Evolutionary conservation across 2,888 invertebrate genomes (phyloP), one percentile per base, ranked within the genome.

Genomic region (Tenthredo distinguenda): DNA sequence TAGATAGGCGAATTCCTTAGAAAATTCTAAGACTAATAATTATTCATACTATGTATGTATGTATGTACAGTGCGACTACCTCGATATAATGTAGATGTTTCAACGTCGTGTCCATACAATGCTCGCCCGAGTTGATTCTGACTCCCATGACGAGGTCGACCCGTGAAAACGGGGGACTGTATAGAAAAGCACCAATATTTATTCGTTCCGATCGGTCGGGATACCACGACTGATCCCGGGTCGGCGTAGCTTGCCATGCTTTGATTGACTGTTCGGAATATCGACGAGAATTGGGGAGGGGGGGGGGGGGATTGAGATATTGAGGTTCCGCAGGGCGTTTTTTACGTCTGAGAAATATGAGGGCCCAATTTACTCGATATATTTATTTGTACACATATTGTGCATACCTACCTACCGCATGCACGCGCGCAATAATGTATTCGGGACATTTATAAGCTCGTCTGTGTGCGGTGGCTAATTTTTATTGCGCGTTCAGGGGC

Each of bases 221-320:
- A 18, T 40, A 4, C 40, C 9, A 31, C 65, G 10, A 65, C 65
- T 31, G 65, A 65, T 65, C 12, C 31, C 9, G 65, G 31, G 15
- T 62, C 62, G 21, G 2, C 62, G 2, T 15, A 26, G 55, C 58
- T 55, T 12, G 62, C 31, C 34, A 18, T 89, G 90, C 88, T 89
- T 91, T 91, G 90, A 91, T 91, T 91, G 91, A 91, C 90, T 90
- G 89, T 87, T 90, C 91, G 89, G 90, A 90, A 91, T 91, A 91
- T 91, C 87, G 91, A 91, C 90, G 89, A 90, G 87, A 88, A 88
- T 87, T 88, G 88, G 88, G 89, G 90, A 91, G 91, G 89, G 90
- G 91, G 88, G 88, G 88, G 89, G 90, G 91, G 91, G 89, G 90
- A 92, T 91, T 92, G 91, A 91, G 91, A 91, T 89, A 89, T 91